These are phyloP conservation scores for Cacajao melanocephalus DNA, from an alignment of 2,797 vertebrate genomes.

Conservation along the genomic window DNA sequence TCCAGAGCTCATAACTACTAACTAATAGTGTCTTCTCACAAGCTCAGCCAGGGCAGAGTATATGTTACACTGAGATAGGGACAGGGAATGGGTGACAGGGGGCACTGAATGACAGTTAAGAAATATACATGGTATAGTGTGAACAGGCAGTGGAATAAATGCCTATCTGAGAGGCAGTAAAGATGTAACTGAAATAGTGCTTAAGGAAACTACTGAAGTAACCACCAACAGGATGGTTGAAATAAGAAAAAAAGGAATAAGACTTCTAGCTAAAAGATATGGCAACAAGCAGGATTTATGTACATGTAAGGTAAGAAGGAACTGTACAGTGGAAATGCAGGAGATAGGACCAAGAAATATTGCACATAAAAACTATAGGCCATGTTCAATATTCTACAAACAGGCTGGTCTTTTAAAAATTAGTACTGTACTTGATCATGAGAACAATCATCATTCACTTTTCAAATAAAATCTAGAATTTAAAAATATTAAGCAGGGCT, in stretches of 20 bases:
- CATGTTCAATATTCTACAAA: background rate
- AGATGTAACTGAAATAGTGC: background rate
- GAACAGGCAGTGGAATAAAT: background rate
- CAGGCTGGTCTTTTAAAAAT: background rate
- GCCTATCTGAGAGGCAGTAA: background rate
- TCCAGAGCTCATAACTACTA: background rate
- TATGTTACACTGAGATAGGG: background rate
- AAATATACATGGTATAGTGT: background rate
- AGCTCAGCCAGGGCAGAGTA: background rate
- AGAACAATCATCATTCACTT: background rate
- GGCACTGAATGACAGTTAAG: background rate
- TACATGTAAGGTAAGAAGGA: background rate
- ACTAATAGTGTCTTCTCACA: background rate
- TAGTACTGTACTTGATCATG: background rate
- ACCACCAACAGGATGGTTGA: background rate
- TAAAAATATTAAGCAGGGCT: background rate
- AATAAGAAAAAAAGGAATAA: background rate
- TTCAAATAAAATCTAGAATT: constrained; percentile 35
- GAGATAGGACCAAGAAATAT: background rate
- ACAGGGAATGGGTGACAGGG: background rate
- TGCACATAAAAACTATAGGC: background rate
- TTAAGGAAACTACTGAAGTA: background rate
- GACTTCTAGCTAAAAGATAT: background rate
- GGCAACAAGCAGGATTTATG: background rate
- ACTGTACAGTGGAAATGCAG: background rate